Conservation (phyloP, 2,888 invertebrate genomes). For the Baccha elongata region DNA sequence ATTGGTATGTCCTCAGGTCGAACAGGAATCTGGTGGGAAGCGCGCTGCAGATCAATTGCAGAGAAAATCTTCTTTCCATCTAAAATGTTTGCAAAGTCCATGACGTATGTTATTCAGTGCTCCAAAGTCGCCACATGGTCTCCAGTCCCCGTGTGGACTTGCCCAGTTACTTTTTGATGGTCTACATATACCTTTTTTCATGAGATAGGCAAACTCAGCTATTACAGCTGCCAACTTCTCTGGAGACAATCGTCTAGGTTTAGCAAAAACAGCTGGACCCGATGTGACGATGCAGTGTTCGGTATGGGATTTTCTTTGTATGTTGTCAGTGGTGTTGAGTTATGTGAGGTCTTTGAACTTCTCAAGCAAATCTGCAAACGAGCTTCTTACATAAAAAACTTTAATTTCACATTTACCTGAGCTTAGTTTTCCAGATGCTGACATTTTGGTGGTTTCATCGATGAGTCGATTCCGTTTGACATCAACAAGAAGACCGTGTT, state of each 20-base stretch:
- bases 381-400: not conserved
- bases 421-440: not conserved
- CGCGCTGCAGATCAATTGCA: constrained; percentile 19
- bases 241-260: constrained; percentile 76
- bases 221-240: constrained; percentile 64
- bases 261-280: constrained; percentile 53
- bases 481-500: constrained; percentile 55
- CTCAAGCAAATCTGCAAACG: constrained; percentile 1
- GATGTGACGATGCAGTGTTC: constrained; percentile 57
- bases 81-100: constrained; percentile 16
- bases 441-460: constrained; percentile 50
- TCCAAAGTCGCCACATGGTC: constrained; percentile 53
- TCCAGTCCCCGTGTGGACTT: constrained; percentile 49
- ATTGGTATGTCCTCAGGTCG: constrained; percentile 28
- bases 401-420: constrained; percentile 27
- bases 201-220: constrained; percentile 59
- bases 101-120: constrained; percentile 56
- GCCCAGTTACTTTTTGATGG: constrained; percentile 68
- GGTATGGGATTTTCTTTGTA: constrained; percentile 10
- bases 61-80: constrained; percentile 26
- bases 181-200: constrained; percentile 76
- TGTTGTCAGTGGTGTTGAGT: constrained; percentile 20
- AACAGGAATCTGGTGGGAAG: constrained; percentile 37
- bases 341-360: constrained; percentile 30
- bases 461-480: constrained; percentile 37